phyloP scores from a whole-genome alignment of 92 coral and sea anemone species.

The Hydrozoanthus gracilis region DNA sequence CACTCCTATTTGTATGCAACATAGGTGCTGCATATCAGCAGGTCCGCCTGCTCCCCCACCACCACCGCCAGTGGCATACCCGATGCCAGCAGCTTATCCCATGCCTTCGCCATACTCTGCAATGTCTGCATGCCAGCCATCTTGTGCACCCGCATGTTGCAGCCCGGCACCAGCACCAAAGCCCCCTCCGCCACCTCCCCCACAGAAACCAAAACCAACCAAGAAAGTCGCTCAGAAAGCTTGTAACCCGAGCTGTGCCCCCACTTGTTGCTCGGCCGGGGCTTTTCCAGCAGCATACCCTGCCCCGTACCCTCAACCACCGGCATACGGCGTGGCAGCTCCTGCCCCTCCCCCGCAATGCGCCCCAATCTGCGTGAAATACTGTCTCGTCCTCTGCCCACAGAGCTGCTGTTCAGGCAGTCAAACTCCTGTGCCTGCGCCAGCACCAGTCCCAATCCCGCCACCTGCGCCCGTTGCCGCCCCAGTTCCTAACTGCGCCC shows the following conservation, averaged over 20 bases:
- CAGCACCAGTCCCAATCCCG: constrained; percentile 57
- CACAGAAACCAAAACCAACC: constrained; percentile 62
- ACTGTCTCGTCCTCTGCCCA: constrained; percentile 89
- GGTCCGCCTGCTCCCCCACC: constrained; percentile 44
- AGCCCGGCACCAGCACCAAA: constrained; percentile 63
- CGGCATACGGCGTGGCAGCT: constrained; percentile 53
- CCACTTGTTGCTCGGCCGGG: constrained; percentile 75
- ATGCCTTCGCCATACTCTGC: constrained; percentile 5
- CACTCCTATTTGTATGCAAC: constrained; percentile 80
- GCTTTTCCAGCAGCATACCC: constrained; percentile 60
- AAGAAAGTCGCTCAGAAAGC: constrained; percentile 38
- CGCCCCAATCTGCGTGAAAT: constrained; percentile 83
- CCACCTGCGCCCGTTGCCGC: constrained; percentile 29
- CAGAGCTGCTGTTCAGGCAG: constrained; percentile 74
- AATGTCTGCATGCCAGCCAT: constrained; percentile 62
- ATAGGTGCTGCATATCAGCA: constrained; percentile 76
- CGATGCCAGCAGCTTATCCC: constrained; percentile 52
- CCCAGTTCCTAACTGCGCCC: constrained; percentile 68
- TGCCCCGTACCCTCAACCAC: constrained; percentile 56
- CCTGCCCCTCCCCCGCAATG: constrained; percentile 50
- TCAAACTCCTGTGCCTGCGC: constrained; percentile 45
- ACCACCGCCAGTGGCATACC: constrained; percentile 67
- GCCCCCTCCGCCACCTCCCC: constrained; percentile 55
- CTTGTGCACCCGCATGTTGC: constrained; percentile 85
- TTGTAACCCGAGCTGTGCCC: constrained; percentile 76